These are phyloP conservation scores for Steinernema carpocapsae DNA, from an alignment of 2,888 invertebrate species.

Conservation along the genomic window DNA sequence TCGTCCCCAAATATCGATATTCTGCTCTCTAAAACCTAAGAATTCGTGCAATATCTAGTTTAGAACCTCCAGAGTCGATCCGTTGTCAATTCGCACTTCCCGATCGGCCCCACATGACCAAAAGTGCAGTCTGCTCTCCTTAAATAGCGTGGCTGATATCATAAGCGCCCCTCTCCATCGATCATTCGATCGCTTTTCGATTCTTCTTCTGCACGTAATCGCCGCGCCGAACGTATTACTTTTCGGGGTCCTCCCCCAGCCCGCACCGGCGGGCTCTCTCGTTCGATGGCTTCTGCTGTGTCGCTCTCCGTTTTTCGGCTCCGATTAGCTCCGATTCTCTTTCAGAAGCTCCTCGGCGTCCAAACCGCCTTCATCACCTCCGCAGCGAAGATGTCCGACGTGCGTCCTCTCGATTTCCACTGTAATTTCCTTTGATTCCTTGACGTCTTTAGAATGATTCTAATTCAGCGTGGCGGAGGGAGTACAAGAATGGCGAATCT, in stretches of 20 bases:
- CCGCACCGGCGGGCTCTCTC: not conserved
- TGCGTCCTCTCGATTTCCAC: conserved; percentile 47
- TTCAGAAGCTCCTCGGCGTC: not conserved
- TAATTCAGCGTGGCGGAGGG: conserved; percentile 49
- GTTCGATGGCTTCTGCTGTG: too few species aligned
- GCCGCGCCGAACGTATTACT: not conserved
- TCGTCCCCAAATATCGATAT: too few species aligned
- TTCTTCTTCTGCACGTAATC: not conserved
- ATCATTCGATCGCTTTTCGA: not conserved
- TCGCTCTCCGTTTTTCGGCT: not conserved
- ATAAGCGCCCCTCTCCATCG: not conserved
- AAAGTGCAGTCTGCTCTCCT: too few species aligned
- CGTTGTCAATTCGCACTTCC: too few species aligned
- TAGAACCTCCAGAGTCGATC: too few species aligned
- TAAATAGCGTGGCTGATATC: too few species aligned
- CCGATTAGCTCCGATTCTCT: not conserved
- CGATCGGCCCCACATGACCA: too few species aligned
- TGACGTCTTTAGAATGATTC: not conserved
- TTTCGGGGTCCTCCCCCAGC: not conserved
- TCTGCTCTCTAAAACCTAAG: too few species aligned
- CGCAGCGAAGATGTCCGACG: conserved; percentile 33
- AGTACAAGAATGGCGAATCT: conserved; percentile 54
- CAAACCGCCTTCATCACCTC: not conserved
- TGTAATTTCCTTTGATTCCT: conserved; percentile 35
- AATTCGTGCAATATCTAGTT: too few species aligned